These are phyloP conservation scores for Zaprionus taronus DNA, from an alignment of 1,140 invertebrate species.

Conservation along the genomic window DNA sequence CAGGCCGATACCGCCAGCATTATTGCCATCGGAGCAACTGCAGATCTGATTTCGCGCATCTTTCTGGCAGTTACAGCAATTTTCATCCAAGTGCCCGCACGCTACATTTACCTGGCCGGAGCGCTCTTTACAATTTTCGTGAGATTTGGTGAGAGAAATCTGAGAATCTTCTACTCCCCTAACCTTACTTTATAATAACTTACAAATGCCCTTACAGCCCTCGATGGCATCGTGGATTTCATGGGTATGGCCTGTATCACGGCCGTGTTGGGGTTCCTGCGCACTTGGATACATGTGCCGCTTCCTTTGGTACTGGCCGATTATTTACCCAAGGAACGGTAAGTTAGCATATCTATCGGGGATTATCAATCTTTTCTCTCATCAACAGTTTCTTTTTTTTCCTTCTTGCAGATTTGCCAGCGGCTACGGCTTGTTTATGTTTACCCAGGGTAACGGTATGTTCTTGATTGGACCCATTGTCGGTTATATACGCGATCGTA, in stretches of 20 bases:
- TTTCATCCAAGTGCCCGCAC: constrained; percentile 85
- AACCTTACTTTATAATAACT: not conserved
- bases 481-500: constrained; percentile 79
- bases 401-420: constrained; percentile 85
- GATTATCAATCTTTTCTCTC: not conserved
- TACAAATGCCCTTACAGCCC: constrained; percentile 39
- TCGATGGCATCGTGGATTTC: constrained; percentile 71
- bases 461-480: constrained; percentile 76
- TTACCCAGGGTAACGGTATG: constrained; percentile 85
- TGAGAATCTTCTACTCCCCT: not conserved
- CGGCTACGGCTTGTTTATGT: constrained; percentile 88
- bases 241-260: constrained; percentile 85
- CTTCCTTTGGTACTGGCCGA: constrained; percentile 87
- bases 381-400: not conserved
- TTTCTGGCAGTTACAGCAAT: constrained; percentile 85
- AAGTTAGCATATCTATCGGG: not conserved
- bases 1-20: constrained; percentile 85
- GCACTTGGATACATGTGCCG: constrained; percentile 86
- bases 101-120: constrained; percentile 86
- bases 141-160: constrained; percentile 84
- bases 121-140: constrained; percentile 85
- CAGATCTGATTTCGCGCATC: constrained; percentile 86
- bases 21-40: constrained; percentile 86
- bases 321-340: constrained; percentile 87
- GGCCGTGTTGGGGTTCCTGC: constrained; percentile 85